Conservation (phyloP, 2,888 invertebrate species). For the Drosophila leonis region DNA sequence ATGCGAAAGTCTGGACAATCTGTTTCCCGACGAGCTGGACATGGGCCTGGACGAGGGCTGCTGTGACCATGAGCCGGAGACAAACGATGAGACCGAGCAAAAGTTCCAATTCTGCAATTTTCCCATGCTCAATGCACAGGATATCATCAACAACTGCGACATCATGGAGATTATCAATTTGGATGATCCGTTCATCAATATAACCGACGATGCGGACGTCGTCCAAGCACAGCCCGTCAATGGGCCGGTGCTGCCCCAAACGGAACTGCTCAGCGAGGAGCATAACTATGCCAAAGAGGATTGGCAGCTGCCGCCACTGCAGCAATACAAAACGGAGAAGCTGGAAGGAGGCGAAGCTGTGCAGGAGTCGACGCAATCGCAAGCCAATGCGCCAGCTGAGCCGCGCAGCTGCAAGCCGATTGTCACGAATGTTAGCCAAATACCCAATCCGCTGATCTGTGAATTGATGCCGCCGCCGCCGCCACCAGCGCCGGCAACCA, state of each 20-base stretch:
- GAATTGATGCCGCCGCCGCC: conserved; percentile 53
- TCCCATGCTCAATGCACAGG: conserved; percentile 82
- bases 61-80: conserved; percentile 68
- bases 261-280: conserved; percentile 81
- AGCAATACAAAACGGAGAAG: conserved; percentile 83
- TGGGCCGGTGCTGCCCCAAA: conserved; percentile 60
- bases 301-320: conserved; percentile 70
- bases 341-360: conserved; percentile 59
- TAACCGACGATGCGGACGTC: conserved; percentile 83
- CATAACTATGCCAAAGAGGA: conserved; percentile 85
- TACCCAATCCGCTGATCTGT: conserved; percentile 66
- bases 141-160: conserved; percentile 85
- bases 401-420: conserved; percentile 77
- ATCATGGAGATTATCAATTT: conserved; percentile 85
- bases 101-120: conserved; percentile 84
- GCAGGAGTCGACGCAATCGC: background rate
- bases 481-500: conserved; percentile 29
- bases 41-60: conserved; percentile 70
- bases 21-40: conserved; percentile 78
- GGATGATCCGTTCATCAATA: conserved; percentile 85
- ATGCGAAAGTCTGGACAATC: conserved; percentile 81
- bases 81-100: conserved; percentile 77
- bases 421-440: conserved; percentile 82
- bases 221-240: conserved; percentile 42
- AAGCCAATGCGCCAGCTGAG: conserved; percentile 19